Percentiles rank a stretch among this genome's conserved stretches.
Conservation (phyloP, 1,140 invertebrate genomes). For the Amphibalanus amphitrite region DNA sequence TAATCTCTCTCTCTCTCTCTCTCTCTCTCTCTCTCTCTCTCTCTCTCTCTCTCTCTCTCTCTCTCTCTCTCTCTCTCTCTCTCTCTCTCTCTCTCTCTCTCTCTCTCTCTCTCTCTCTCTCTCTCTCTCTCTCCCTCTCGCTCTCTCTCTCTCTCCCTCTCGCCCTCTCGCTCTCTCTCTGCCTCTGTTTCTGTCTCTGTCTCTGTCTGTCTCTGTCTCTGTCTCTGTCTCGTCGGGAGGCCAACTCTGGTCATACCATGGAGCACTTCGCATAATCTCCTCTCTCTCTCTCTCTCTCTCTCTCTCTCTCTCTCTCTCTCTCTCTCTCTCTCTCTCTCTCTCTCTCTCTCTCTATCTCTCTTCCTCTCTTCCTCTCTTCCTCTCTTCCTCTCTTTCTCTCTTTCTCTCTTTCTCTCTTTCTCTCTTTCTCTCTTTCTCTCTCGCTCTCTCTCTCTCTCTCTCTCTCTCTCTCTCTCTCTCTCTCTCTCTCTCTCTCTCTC, state of each 20-base stretch:
- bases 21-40: neutral
- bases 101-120: conserved; percentile 6
- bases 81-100: conserved; percentile 6
- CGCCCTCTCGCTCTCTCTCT: too few relatives aligned
- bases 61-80: conserved; percentile 9
- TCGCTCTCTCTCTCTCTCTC: too few relatives aligned
- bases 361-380: neutral
- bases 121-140: neutral
- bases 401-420: neutral
- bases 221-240: too few relatives aligned
- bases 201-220: too few relatives aligned
- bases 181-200: too few relatives aligned
- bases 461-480: conserved; percentile 6
- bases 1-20: too few relatives aligned
- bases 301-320: conserved; percentile 2
- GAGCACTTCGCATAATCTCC: too few relatives aligned
- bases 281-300: conserved; percentile 4
- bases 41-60: neutral
- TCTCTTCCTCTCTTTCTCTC: neutral
- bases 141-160: too few relatives aligned
- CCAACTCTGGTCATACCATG: too few relatives aligned
- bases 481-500: neutral
- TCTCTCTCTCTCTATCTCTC: too few relatives aligned
- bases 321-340: conserved; percentile 15
- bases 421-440: conserved; percentile 4